Base-by-base conservation (phyloP, 1,140 invertebrate species). In the Calycopis cecrops region DNA sequence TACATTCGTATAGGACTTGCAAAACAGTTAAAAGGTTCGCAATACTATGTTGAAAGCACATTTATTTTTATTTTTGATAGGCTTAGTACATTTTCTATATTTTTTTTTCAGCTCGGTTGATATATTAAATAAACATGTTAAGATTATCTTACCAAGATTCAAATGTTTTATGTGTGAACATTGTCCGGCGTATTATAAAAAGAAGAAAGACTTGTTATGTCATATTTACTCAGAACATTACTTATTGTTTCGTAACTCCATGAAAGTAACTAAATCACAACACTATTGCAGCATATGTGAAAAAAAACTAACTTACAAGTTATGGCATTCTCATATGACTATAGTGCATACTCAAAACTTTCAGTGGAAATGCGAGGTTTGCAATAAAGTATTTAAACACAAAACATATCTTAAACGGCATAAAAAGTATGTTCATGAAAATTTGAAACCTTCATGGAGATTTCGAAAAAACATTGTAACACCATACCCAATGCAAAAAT, bases 281-380 rank as follows among this genome's bases (percentile, higher is more conserved):
- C 42, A 66, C 17, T 16, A 60, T 21, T 76, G 74, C 55, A 6
- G 58, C 0, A 61, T 68, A 9, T 76, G 74, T 35, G 18, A 58
- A 8, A 69, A 68, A 38, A 54, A 42, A 4, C 63, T 50, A 12
- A 12, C 54, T 8, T 71, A 69, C 11, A 71, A 65, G 37, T 35
- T 2, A 17, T 74, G 64, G 67, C 37, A 62, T 7, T 21, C 35
- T 1, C 73, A 76, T 11, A 67, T 67, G 52, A 60, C 4, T 17
- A 49, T 52, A 9, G 62, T 63, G 3, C 70, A 74, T 10, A n/a
- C 14, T 0, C 35, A 14, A 0, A 4, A 28, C n/a, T n/a, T n/a
- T 3, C 18, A 21, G 11, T 40, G 52, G 12, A 47, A 52, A 34
- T 73, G 70, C 33, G 0, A 35, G 0, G 10, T 51, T 0, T 76